Evolutionary conservation across 1,140 invertebrate genomes (phyloP), one percentile per base, ranked within the genome.

Genomic region (Ceratina australensis): DNA sequence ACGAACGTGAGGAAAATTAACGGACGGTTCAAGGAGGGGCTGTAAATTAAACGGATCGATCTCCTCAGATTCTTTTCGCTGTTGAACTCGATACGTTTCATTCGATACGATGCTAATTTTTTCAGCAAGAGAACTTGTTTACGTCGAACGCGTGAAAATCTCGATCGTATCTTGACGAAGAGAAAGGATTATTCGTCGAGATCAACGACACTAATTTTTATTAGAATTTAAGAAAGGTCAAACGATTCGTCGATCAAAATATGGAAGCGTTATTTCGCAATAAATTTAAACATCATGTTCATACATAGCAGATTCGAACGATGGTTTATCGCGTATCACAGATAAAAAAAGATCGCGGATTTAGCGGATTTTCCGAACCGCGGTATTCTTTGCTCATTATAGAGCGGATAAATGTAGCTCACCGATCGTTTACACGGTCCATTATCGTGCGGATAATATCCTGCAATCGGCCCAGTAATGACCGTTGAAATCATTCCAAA

Each of bases 361-460:
- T 33, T 69, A 71, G 26, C 15, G 26, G 26, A 47, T 54, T 61
- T 33, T 42, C 33, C 24, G 18, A 67, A 50, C 64, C 56, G 18
- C 66, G 15, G 57, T n/a, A 71, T 61, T 52, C 74, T 47, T 77
- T 63, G 66, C 57, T 77, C 74, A 77, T 77, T 77, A 69, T 52
- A 26, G 20, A 4, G 26, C 18, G 28, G 57, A 71, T 77, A 71
- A 77, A 71, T 60, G 74, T 71, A 71, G 67, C 67, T 26, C 57
- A 26, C 47, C 67, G 47, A 69, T 42, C 57, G 74, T 71, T 77
- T 77, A 67, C 57, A 52, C 57, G 67, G 57, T 3, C 57, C 74
- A 77, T 77, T 77, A 71, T 77, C 67, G 49, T 61, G 57, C 57
- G 13, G 67, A 71, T 77, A 77, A 77, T 77, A 77, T 77, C 67